phyloP scores from a whole-genome alignment of 2,797 vertebrate species.

The Meriones psammophilus region DNA sequence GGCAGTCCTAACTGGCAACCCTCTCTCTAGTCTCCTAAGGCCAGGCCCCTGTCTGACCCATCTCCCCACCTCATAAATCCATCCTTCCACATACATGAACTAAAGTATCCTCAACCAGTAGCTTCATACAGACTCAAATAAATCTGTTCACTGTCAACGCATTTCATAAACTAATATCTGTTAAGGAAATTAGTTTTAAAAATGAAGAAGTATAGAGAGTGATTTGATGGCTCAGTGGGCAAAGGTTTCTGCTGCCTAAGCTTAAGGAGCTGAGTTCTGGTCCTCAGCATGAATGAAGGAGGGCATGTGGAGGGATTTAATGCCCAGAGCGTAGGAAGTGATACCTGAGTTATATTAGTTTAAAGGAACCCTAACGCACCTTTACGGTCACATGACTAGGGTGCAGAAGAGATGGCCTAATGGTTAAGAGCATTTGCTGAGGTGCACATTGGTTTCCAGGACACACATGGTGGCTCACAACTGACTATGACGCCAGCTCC shows the following conservation, averaged over 20 bases:
- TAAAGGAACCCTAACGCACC: background rate
- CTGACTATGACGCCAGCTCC: background rate
- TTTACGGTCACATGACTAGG: background rate
- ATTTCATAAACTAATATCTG: constrained; percentile 32
- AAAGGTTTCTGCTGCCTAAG: background rate
- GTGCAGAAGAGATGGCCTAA: too few species aligned
- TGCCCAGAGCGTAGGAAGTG: background rate
- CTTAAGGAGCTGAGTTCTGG: background rate
- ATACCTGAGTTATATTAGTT: background rate
- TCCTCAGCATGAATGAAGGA: too few species aligned
- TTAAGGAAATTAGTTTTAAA: constrained; percentile 14
- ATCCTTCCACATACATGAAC: background rate
- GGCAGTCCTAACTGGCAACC: background rate
- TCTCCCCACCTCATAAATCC: background rate
- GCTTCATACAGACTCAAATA: constrained; percentile 25
- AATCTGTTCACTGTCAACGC: background rate
- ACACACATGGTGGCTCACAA: too few species aligned
- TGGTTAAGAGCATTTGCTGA: background rate
- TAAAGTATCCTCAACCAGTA: constrained; percentile 33
- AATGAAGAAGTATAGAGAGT: background rate
- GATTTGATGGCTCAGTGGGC: too few species aligned
- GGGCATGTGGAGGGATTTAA: background rate
- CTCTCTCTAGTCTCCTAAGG: background rate
- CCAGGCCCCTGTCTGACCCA: background rate
- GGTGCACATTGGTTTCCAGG: background rate